phyloP scores from a whole-genome alignment of 2,113 vertebrate species.

The Lasiurus cinereus region DNA sequence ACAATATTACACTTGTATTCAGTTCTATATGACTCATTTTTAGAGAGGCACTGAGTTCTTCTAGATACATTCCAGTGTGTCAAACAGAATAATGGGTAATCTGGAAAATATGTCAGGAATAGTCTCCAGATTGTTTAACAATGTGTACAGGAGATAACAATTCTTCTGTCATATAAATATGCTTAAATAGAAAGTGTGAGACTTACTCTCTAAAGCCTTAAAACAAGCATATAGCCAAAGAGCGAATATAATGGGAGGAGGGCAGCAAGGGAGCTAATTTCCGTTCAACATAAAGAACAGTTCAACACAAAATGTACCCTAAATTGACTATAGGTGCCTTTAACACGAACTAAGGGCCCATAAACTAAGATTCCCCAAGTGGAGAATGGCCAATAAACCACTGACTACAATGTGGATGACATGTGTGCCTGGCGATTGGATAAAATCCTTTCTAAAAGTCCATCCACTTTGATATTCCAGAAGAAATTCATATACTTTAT shows the following conservation, averaged over 20 bases:
- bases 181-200: background rate
- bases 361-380: background rate
- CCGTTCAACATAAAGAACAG: background rate
- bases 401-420: background rate
- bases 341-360: background rate
- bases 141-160: background rate
- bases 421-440: background rate
- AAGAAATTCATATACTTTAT: background rate
- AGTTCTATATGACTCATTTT: background rate
- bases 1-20: background rate
- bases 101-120: constrained; percentile 13
- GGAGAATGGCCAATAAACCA: background rate
- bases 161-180: background rate
- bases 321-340: background rate
- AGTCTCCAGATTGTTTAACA: background rate
- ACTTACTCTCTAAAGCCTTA: constrained; percentile 19
- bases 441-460: constrained; percentile 36
- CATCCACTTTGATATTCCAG: background rate
- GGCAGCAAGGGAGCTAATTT: background rate
- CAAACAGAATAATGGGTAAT: background rate
- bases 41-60: background rate
- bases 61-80: background rate
- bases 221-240: background rate
- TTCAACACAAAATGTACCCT: background rate
- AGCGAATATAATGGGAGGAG: background rate